Percentiles rank a stretch among this genome's conserved stretches.
Conservation (phyloP, 2,113 vertebrate genomes). For the Coracopsis vasa region DNA sequence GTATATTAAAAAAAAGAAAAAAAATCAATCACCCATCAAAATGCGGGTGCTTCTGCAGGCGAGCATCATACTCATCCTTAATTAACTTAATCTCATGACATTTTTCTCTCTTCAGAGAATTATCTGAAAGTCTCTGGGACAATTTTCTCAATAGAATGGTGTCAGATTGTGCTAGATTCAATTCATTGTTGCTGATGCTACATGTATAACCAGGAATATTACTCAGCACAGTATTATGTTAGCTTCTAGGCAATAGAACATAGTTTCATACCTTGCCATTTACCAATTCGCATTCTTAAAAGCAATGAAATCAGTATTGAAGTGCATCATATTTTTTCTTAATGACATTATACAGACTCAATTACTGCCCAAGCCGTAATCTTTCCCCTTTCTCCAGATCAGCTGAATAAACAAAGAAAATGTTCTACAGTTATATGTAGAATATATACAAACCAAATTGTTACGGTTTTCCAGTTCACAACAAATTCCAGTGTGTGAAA, state of each 20-base stretch:
- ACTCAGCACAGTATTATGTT: neutral
- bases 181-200: neutral
- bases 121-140: neutral
- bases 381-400: neutral
- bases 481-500: neutral
- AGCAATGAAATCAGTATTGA: neutral
- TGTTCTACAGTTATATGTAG: neutral
- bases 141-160: neutral
- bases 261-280: neutral
- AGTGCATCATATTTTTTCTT: neutral
- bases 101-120: neutral
- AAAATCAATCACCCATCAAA: neutral
- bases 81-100: neutral
- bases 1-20: neutral
- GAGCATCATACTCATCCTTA: neutral
- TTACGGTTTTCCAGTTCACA: neutral
- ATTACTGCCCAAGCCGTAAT: neutral
- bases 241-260: neutral
- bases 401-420: neutral
- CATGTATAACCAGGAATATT: neutral
- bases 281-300: neutral
- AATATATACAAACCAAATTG: neutral
- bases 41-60: neutral
- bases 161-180: neutral
- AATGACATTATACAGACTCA: neutral